Base-by-base conservation (phyloP, 2,797 vertebrate species). In the Myotis myotis region DNA sequence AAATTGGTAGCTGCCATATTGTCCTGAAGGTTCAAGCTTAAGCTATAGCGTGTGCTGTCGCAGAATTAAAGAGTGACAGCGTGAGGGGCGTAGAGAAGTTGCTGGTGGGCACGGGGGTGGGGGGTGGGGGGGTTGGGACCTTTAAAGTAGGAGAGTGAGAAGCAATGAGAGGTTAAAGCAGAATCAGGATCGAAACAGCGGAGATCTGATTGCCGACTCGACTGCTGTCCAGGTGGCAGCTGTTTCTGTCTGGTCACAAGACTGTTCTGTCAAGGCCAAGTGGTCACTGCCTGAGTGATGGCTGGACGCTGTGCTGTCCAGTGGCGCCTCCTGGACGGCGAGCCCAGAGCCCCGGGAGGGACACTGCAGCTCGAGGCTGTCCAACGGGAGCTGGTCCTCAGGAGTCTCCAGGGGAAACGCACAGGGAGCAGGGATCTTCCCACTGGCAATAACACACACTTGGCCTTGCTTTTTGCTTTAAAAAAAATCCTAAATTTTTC, bases 131-230 rank as follows among this genome's bases (percentile, higher is more conserved):
- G 49, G 6, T 3, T 1, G 6, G 44, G 28, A 12, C 3, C 53
- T 44, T 38, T 17, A 53, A 83, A 6, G 15, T 1, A 36, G 44
- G 66, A 30, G 12, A 6, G 11, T 2, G 41, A 36, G 79, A 25
- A 70, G 22, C 5, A 15, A 13, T 0, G 8, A 3, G 10, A 12
- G 9, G 62, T 81, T 55, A 12, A 28, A 62, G 41, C 19, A 8
- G 22, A 11, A 4, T 30, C 19, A 0, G 2, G 7, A 0, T 22
- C 23, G 10, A 16, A 0, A 13, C 30, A 9, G 30, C 20, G 0
- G 15, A 28, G n/a, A 8, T 8, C n/a, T 5, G 72, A 20, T 0
- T 15, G 62, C 2, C 15, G 55, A 33, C 53, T 25, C 30, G 33
- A 23, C 7, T 30, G 62, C 23, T 9, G 33, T 36, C 49, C 33